Conservation (phyloP, 2,888 invertebrate species). For the Diogma glabrata region DNA sequence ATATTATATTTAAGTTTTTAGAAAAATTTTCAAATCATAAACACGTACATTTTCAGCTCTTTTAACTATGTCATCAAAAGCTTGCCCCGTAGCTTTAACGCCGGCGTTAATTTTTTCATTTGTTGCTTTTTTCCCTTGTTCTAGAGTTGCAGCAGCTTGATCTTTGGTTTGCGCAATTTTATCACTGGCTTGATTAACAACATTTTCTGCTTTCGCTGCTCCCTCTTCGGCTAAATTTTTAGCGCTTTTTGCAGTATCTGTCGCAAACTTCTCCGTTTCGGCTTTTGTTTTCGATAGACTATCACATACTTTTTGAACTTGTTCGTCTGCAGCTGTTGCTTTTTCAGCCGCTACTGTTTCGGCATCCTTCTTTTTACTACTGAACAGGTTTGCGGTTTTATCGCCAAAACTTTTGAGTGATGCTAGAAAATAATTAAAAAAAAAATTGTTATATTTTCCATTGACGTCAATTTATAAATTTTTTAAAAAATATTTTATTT, state of each 20-base stretch:
- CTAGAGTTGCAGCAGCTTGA: slow-evolving; percentile 32
- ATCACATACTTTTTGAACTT: slow-evolving; percentile 51
- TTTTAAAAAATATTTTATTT: too few relatives aligned
- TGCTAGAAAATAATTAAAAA: slow-evolving; percentile 42
- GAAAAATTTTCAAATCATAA: neutral
- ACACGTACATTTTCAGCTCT: slow-evolving; percentile 33
- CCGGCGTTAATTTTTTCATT: slow-evolving; percentile 39
- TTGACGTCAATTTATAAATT: too few relatives aligned
- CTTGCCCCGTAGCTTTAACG: slow-evolving; percentile 37
- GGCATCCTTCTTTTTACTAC: slow-evolving; percentile 60
- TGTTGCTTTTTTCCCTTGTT: slow-evolving; percentile 38
- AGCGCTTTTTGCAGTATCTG: slow-evolving; percentile 22
- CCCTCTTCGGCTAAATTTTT: slow-evolving; percentile 27
- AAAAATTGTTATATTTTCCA: too few relatives aligned
- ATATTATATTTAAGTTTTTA: neutral
- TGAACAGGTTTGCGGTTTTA: slow-evolving; percentile 58
- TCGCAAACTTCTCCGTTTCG: slow-evolving; percentile 41
- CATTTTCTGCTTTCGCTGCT: slow-evolving; percentile 31
- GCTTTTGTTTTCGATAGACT: slow-evolving; percentile 45
- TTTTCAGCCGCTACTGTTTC: slow-evolving; percentile 52
- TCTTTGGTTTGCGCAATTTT: slow-evolving; percentile 32
- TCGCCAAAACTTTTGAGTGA: slow-evolving; percentile 60
- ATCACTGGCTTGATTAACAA: slow-evolving; percentile 31
- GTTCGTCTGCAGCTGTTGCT: slow-evolving; percentile 48
- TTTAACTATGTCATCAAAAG: slow-evolving; percentile 39